These are phyloP conservation scores for Agraylea sexmaculata DNA, from an alignment of 1,140 invertebrate genomes.

Conservation along the genomic window DNA sequence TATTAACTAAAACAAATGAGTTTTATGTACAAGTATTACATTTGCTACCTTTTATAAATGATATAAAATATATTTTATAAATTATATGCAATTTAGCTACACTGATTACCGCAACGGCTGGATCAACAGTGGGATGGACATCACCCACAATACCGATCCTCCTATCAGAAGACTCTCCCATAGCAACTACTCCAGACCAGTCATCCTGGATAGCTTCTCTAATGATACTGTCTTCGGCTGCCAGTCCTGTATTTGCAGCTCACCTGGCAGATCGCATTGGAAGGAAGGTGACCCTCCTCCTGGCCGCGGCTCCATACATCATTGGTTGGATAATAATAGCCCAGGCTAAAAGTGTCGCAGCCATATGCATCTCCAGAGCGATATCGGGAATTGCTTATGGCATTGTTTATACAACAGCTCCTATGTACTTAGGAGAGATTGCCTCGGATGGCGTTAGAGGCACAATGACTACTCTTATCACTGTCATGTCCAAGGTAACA, in stretches of 20 bases:
- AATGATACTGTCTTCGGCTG: conserved; percentile 40
- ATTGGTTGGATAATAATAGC: conserved; percentile 56
- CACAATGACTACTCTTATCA: conserved; percentile 54
- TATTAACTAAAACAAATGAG: too few relatives aligned
- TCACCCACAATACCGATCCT: conserved; percentile 45
- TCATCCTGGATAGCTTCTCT: conserved; percentile 52
- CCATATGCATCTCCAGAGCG: conserved; percentile 41
- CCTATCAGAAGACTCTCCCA: conserved; percentile 29
- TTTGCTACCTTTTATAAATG: too few relatives aligned
- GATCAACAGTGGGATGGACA: conserved; percentile 44
- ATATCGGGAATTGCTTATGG: conserved; percentile 55
- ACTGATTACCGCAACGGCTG: conserved; percentile 38
- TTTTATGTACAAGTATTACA: too few relatives aligned
- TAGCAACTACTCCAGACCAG: conserved; percentile 43
- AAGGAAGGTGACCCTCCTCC: conserved; percentile 51
- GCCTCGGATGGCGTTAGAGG: conserved; percentile 56
- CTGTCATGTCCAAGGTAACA: conserved; percentile 45
- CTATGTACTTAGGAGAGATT: conserved; percentile 56
- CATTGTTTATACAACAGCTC: conserved; percentile 49
- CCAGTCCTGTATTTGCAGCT: conserved; percentile 34
- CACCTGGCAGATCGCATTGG: conserved; percentile 46
- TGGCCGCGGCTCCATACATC: conserved; percentile 46
- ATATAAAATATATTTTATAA: too few relatives aligned
- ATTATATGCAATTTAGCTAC: conserved; percentile 27
- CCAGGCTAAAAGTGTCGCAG: conserved; percentile 34